Base-by-base conservation (phyloP, 2,888 invertebrate genomes). In the Incurvaria masculella region DNA sequence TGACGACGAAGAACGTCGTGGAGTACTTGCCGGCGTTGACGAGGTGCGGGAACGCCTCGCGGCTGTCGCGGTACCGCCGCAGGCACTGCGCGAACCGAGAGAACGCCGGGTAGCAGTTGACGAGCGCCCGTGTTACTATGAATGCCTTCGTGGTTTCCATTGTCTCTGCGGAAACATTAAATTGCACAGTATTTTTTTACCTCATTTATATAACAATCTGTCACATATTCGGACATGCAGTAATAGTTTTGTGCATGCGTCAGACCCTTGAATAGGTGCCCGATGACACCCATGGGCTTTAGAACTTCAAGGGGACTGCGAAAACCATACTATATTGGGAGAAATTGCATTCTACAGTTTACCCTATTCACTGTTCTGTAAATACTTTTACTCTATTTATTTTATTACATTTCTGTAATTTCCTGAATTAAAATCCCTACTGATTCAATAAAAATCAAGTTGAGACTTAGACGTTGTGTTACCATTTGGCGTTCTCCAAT, bases 11-110 rank as follows among this genome's bases (percentile, higher is more conserved):
- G 78, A 98, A 98, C 0, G 97, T 94, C 0, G 97, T 96, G 0
- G 96, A 91, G 69, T 99, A 99, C 76, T 99, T 99, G 48, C 94
- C 95, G 2, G 99, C 99, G 73, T 99, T 99, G 2, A 91, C 94
- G 47, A 99, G 80, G 81, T 99, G 99, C 0, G 97, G 97, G 75
- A 95, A 95, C 1, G 90, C 90, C 64, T 96, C 94, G 55, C 86
- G 85, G 0, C 95, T 93, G 72, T 99, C 99, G 1, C 94, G 81
- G 72, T 97, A 99, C 52, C 99, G 89, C 1, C 98, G 82, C 47
- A 99, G 70, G 60, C 98, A 99, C 68, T 99, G 98, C 47, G 96
- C 94, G 74, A 99, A 98, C 23, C 99, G 88, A 55, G 95, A 94
- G 95, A 97, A 97, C 0, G 98, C 97, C 0, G 99, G 99, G 19